Base-by-base conservation (phyloP, 1,140 invertebrate genomes). In the Aphelenchoides avenae region DNA sequence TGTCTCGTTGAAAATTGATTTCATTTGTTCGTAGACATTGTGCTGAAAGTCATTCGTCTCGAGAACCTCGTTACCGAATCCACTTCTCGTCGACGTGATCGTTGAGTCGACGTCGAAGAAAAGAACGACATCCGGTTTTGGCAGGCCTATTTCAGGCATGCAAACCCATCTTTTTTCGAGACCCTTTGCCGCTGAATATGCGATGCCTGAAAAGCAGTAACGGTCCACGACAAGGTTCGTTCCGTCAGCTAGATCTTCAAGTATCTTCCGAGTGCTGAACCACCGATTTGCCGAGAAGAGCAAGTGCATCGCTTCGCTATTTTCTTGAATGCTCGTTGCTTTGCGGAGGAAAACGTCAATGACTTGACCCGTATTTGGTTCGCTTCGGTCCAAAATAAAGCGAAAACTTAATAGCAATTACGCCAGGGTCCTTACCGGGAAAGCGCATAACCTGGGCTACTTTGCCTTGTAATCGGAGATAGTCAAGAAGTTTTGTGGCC, bases 221-320 rank as follows among this genome's bases (percentile, higher is more conserved):
- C 91, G 83, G 78, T 96, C 92, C 0, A 93, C 81, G 54, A 97
- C 81, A 4, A 96, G 57, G 9, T 85, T 89, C 1, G 80, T 84
- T 9, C 92, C 92, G 24, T 79, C 67, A 26, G 83, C 61, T 9
- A 96, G 73, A 13, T 82, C 72, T 34, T 84, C 76, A 27, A 81
- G 80, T 41, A 95, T 87, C 65, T 61, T 51, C 30, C 58, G 48
- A 22, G 26, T 41, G 31, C 81, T 79, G 80, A 95, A 91, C 90
- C 91, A 95, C 65, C 92, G 83, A 80, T 97, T 97, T 0, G 89
- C 87, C 6, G 89, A 86, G 76, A 95, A 97, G 5, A 96, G 75
- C 0, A 95, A 78, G 79, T 96, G 91, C 27, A 92, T 85, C 0
- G 85, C 83, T 80, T 92, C 85, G 0, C 27, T 22, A 13, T 15